Percentiles rank a stretch among this genome's conserved stretches.
Conservation (phyloP, 2,113 vertebrate genomes). For the Alethe diademata region DNA sequence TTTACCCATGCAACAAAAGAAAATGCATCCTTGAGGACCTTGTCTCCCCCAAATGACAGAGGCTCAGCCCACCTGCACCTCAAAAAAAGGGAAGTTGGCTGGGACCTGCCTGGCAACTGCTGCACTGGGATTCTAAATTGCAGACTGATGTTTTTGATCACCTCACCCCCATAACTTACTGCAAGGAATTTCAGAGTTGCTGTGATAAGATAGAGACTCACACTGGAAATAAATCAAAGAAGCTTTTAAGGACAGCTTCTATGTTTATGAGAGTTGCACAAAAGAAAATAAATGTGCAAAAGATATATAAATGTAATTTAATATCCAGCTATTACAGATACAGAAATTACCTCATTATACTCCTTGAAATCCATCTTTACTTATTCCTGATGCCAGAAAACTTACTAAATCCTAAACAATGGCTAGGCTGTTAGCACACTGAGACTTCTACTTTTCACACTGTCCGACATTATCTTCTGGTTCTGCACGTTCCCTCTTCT, state of each 20-base stretch:
- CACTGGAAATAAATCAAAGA: background rate
- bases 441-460: background rate
- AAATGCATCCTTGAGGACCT: background rate
- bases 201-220: background rate
- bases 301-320: background rate
- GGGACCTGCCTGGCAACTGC: background rate
- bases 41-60: background rate
- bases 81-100: background rate
- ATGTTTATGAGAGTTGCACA: background rate
- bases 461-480: background rate
- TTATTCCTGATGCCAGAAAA: background rate
- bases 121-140: background rate
- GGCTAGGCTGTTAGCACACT: background rate
- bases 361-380: background rate
- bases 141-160: background rate
- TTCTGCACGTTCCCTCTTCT: background rate
- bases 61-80: background rate
- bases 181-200: background rate
- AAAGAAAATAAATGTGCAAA: conserved; percentile 28
- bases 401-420: background rate
- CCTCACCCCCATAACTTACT: background rate
- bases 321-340: conserved; percentile 19
- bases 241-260: background rate
- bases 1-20: background rate
- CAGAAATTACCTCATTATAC: conserved; percentile 1